These are phyloP conservation scores for Aporophyla nigra DNA, from an alignment of 2,888 invertebrate genomes.

Conservation along the genomic window DNA sequence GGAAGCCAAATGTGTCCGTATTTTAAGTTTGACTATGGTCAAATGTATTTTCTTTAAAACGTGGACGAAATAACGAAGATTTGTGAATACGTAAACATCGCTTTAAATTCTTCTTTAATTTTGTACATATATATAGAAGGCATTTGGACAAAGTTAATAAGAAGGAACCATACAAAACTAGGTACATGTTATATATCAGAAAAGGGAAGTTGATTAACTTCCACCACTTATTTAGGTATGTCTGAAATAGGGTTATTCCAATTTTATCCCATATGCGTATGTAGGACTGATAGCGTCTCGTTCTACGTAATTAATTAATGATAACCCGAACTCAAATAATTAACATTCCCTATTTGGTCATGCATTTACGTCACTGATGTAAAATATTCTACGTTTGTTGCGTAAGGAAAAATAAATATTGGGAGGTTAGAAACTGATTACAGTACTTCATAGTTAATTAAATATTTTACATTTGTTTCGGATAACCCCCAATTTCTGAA, in stretches of 20 bases:
- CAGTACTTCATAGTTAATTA: background rate
- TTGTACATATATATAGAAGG: background rate
- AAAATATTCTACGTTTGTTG: background rate
- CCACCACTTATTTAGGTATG: background rate
- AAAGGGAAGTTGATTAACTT: conserved; percentile 21
- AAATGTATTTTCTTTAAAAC: background rate
- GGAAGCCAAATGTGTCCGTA: background rate
- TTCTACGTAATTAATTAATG: conserved; percentile 19
- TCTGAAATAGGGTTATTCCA: background rate
- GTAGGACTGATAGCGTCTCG: conserved; percentile 22
- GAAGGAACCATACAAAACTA: background rate
- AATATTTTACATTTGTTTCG: background rate
- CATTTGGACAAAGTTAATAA: background rate
- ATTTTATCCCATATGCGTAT: conserved; percentile 12
- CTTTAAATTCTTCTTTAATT: background rate
- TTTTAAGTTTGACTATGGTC: too few species aligned
- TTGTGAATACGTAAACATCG: background rate
- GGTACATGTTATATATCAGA: background rate
- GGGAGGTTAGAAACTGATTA: conserved; percentile 6
- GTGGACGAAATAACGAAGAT: background rate
- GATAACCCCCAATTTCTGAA: background rate
- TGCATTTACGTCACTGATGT: conserved; percentile 20
- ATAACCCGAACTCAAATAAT: conserved; percentile 22
- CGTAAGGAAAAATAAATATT: conserved; percentile 24
- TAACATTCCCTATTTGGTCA: conserved; percentile 1